These are phyloP conservation scores for Corvus cornix DNA, from an alignment of 2,113 vertebrate species.

Conservation along the genomic window DNA sequence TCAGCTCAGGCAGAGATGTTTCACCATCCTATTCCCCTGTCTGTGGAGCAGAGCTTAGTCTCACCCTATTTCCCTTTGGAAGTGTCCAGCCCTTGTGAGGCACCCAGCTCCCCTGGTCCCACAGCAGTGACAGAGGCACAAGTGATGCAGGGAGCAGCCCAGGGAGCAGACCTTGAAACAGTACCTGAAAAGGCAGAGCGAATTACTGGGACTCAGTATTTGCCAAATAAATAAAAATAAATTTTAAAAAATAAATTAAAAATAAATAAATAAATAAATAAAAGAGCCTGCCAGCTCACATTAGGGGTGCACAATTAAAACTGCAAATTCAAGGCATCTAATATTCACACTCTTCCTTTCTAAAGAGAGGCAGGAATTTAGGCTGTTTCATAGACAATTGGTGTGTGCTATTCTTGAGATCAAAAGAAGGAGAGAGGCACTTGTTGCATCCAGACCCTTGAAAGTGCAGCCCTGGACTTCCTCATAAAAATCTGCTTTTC, in stretches of 20 bases:
- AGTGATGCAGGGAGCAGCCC: neutral
- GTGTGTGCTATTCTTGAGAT: neutral
- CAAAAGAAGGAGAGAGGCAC: neutral
- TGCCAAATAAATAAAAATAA: neutral
- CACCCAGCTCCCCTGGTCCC: accelerated
- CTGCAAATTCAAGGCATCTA: neutral
- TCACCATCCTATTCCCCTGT: neutral
- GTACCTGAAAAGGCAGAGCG: neutral
- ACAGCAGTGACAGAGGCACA: neutral
- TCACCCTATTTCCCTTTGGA: neutral
- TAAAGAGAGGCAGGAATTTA: neutral
- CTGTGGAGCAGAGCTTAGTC: neutral
- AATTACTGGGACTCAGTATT: neutral
- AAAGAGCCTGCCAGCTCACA: neutral
- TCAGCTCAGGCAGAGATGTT: neutral
- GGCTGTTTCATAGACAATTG: neutral
- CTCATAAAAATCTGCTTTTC: neutral
- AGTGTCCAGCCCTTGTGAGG: neutral
- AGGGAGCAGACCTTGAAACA: neutral
- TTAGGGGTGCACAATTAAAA: neutral
- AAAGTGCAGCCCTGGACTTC: neutral
- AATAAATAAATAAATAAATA: neutral
- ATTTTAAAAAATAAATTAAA: neutral
- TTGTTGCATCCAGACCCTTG: neutral
- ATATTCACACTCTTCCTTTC: neutral